Percentiles rank a stretch among this genome's conserved stretches.
phyloP scores from a whole-genome alignment of 2,888 invertebrate genomes.

The Tipula vernalis region DNA sequence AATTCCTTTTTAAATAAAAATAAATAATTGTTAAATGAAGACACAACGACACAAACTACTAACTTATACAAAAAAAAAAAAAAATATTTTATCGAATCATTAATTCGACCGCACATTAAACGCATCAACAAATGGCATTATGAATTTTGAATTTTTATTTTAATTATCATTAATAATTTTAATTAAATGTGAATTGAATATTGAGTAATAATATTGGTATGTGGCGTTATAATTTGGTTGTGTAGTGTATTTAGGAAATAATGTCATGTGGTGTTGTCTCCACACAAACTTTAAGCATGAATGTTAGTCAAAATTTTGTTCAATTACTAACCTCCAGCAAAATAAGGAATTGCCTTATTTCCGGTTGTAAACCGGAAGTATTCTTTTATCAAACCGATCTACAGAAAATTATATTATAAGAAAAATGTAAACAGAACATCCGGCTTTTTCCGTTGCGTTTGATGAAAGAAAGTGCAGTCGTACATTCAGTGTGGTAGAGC shows the following conservation, averaged over 20 bases:
- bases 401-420: no score
- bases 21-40: background rate
- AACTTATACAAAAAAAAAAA: background rate
- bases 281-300: no score
- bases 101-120: background rate
- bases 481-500: no score
- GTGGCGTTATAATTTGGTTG: background rate
- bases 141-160: background rate
- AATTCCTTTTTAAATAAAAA: background rate
- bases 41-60: background rate
- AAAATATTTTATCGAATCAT: background rate
- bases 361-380: no score
- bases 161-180: background rate
- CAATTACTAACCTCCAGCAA: no score
- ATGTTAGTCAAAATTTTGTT: no score
- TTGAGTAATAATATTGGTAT: background rate
- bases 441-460: no score
- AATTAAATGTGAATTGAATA: background rate
- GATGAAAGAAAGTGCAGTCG: no score
- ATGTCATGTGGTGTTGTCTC: background rate
- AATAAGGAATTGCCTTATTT: no score
- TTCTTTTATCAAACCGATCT: no score
- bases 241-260: background rate
- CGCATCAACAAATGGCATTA: background rate
- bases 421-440: no score